Percentiles rank a stretch among this genome's conserved stretches.
These are phyloP conservation scores for Corvus moneduloides DNA, from an alignment of 2,113 vertebrate genomes.

Conservation along the genomic window DNA sequence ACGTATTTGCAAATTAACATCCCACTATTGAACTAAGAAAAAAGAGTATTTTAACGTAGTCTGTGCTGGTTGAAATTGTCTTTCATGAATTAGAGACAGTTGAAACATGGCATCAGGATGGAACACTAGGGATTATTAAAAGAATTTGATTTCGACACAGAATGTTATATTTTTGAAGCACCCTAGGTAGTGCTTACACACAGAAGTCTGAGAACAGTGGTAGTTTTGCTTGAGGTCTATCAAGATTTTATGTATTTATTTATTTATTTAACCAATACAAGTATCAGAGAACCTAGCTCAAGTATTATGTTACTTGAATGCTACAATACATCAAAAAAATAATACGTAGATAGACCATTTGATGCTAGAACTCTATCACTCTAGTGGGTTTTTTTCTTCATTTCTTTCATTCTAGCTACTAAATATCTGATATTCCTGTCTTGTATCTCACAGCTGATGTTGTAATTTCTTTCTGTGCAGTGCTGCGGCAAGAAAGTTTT, in stretches of 20 bases:
- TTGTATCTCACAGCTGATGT: neutral
- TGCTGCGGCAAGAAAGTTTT: neutral
- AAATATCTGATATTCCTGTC: neutral
- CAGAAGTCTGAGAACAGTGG: neutral
- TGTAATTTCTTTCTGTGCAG: neutral
- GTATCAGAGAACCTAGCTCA: neutral
- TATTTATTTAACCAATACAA: neutral
- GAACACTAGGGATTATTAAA: neutral
- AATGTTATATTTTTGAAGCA: neutral
- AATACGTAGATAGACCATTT: neutral
- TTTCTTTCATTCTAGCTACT: neutral
- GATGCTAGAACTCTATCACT: neutral
- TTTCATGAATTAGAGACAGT: neutral
- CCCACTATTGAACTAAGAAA: neutral
- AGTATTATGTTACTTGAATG: neutral
- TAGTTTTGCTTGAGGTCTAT: neutral
- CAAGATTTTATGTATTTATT: neutral
- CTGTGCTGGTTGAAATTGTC: neutral
- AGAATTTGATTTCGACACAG: neutral
- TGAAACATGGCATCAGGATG: neutral
- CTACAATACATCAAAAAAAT: neutral
- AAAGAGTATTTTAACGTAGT: neutral
- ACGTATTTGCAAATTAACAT: neutral
- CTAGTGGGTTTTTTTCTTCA: accelerated
- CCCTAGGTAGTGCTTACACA: neutral